Evolutionary conservation across 2,113 vertebrate species (phyloP).

Genomic region (Osmerus eperlanus): DNA sequence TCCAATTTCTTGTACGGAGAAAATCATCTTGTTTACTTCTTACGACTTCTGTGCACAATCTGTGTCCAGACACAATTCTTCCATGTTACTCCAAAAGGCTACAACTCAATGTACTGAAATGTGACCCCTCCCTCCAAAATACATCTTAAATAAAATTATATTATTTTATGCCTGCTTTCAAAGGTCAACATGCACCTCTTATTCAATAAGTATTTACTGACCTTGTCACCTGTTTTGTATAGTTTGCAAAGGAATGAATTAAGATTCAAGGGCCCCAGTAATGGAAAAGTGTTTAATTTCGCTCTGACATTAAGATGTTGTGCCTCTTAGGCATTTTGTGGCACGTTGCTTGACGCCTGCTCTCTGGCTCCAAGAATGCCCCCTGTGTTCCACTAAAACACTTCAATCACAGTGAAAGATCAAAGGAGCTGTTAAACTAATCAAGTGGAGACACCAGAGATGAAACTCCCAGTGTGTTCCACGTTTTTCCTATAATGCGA

Average conservation of each 20-base stretch:
- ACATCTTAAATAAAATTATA: slow-evolving; percentile 51
- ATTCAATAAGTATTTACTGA: slow-evolving; percentile 75
- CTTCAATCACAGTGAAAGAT: slow-evolving; percentile 97
- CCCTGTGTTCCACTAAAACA: slow-evolving; percentile 91
- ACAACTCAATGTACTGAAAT: slow-evolving; percentile 23
- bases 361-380: slow-evolving; percentile 81
- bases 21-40: not conserved
- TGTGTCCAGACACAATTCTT: not conserved
- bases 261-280: slow-evolving; percentile 85
- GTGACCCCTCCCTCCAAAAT: slow-evolving; percentile 37
- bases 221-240: slow-evolving; percentile 78
- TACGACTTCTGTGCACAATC: not conserved
- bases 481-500: slow-evolving; percentile 57
- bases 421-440: slow-evolving; percentile 94
- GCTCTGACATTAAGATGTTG: slow-evolving; percentile 96
- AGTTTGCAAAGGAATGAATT: slow-evolving; percentile 84
- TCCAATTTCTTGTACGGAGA: not conserved
- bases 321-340: slow-evolving; percentile 92
- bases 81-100: not conserved
- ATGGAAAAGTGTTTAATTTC: slow-evolving; percentile 94
- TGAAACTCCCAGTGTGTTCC: slow-evolving; percentile 65
- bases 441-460: slow-evolving; percentile 81
- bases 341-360: slow-evolving; percentile 78
- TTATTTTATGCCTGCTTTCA: slow-evolving; percentile 60
- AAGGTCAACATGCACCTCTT: slow-evolving; percentile 72